These are phyloP conservation scores for Nannoperca australis DNA, from an alignment of 2,797 vertebrate species.

Conservation along the genomic window DNA sequence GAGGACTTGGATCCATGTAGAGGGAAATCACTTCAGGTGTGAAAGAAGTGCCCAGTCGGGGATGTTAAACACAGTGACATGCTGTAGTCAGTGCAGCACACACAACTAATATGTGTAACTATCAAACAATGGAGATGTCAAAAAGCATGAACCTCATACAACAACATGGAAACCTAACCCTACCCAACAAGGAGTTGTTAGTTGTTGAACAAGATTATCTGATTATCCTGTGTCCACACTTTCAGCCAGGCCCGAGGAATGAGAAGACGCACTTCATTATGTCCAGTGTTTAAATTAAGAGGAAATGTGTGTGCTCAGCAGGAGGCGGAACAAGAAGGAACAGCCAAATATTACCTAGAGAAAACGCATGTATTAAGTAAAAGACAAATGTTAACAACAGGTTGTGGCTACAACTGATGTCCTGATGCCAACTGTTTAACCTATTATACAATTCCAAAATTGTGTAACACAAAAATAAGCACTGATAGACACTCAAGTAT, in stretches of 20 bases:
- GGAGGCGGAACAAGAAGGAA: constrained; percentile 28
- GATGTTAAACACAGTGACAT: neutral
- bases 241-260: constrained; percentile 55
- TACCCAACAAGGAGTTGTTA: neutral
- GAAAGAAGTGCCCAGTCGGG: constrained; percentile 7
- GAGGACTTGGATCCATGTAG: constrained; percentile 82
- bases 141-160: neutral
- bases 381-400: constrained; percentile 43
- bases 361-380: constrained; percentile 38
- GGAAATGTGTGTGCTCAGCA: constrained; percentile 49
- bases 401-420: constrained; percentile 49
- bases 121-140: neutral
- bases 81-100: neutral
- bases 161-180: constrained; percentile 5
- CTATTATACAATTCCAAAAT: neutral
- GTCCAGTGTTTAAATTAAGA: constrained; percentile 66
- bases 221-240: constrained; percentile 59
- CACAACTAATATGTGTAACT: neutral
- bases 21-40: constrained; percentile 86
- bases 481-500: neutral
- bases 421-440: constrained; percentile 1
- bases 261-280: constrained; percentile 75
- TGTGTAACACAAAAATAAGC: constrained; percentile 16
- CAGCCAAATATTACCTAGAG: constrained; percentile 35
- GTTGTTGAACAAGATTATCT: constrained; percentile 58